These are phyloP conservation scores for Nezara viridula DNA, from an alignment of 2,888 invertebrate species.

Conservation along the genomic window DNA sequence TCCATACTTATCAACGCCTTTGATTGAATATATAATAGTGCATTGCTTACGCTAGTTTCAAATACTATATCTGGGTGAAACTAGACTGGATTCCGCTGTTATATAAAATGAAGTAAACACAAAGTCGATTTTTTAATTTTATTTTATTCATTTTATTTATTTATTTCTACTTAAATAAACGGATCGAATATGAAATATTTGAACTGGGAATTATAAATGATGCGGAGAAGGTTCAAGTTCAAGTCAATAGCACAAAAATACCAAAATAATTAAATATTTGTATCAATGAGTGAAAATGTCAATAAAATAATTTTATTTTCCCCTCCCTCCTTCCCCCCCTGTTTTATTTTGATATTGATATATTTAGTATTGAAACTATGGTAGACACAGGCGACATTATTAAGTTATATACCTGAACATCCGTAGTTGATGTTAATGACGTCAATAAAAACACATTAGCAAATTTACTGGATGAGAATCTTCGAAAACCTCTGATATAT, in stretches of 20 bases:
- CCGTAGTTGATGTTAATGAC: neutral
- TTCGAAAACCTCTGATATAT: neutral
- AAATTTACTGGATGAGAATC: neutral
- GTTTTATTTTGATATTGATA: neutral
- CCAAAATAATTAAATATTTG: neutral
- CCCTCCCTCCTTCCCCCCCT: neutral
- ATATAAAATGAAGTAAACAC: neutral
- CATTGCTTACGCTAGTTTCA: slow-evolving; percentile 47
- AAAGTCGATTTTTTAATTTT: neutral
- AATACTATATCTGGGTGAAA: slow-evolving; percentile 53
- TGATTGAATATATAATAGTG: neutral
- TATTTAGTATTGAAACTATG: neutral
- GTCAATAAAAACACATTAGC: neutral
- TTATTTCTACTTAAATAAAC: neutral
- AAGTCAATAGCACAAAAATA: neutral
- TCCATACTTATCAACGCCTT: slow-evolving; percentile 40
- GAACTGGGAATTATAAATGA: slow-evolving; percentile 36
- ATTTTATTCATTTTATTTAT: neutral
- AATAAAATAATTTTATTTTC: neutral
- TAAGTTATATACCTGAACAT: neutral
- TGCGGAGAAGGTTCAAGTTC: slow-evolving; percentile 45
- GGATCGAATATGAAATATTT: slow-evolving; percentile 26
- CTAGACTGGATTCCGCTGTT: slow-evolving; percentile 29
- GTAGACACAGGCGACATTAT: slow-evolving; percentile 25
- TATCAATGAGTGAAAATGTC: neutral